Conservation (phyloP, 2,888 invertebrate genomes). For the Stenurella melanura region DNA sequence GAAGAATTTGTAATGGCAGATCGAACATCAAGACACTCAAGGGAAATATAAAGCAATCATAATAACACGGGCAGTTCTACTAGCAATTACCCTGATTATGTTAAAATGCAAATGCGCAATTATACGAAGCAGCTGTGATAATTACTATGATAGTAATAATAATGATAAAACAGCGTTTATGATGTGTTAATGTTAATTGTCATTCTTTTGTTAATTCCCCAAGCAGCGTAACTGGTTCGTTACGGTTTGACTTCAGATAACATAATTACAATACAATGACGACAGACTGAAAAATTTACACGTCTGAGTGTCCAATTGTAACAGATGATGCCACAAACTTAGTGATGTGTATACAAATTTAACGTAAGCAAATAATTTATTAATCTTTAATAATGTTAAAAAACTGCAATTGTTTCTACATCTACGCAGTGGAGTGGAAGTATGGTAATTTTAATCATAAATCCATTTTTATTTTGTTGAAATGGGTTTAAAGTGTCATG, state of each 20-base stretch:
- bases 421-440: too few relatives aligned
- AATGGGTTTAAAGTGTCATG: too few relatives aligned
- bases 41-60: background rate
- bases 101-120: slow-evolving; percentile 2
- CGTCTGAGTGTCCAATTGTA: background rate
- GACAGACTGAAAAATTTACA: background rate
- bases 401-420: too few relatives aligned
- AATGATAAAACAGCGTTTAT: slow-evolving; percentile 14
- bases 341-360: too few relatives aligned
- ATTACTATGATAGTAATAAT: background rate
- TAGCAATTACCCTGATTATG: background rate
- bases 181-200: slow-evolving; percentile 11
- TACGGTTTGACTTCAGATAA: slow-evolving; percentile 18
- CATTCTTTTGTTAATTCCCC: slow-evolving; percentile 1
- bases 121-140: slow-evolving; percentile 14
- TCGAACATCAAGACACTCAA: too few relatives aligned
- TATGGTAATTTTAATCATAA: too few relatives aligned
- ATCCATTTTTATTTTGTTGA: too few relatives aligned
- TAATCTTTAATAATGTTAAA: too few relatives aligned
- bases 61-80: background rate
- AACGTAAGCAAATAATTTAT: too few relatives aligned
- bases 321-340: too few relatives aligned
- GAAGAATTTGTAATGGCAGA: too few relatives aligned
- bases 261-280: slow-evolving; percentile 10
- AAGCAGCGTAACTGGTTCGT: slow-evolving; percentile 6